Evolutionary conservation across 64 coral and sea anemone species (phyloP), one percentile per base, ranked within the genome.

Genomic region (Actinia equina): DNA sequence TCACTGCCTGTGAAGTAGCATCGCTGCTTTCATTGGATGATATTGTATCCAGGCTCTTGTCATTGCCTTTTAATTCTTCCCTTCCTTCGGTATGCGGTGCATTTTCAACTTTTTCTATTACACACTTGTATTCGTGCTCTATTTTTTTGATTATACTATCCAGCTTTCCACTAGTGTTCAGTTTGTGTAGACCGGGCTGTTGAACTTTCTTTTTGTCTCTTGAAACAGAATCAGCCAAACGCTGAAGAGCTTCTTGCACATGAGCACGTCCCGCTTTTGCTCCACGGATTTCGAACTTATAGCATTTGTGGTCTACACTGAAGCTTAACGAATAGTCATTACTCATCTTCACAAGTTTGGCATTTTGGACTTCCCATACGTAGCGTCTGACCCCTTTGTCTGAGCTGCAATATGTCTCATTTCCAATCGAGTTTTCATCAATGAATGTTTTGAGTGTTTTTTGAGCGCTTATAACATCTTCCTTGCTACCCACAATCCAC

Each of bases 221-320:
- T 18, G 25, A 55, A 37, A 52, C 25, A 41, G 26, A 13, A 42
- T 9, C 44, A 1, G 45, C 49, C 7, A 83, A 59, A 25, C 14
- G 6, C 12, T 71, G 10, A 6, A 92, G 52, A 49, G 49, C 17
- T 22, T 26, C 49, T 56, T 5, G 14, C 7, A 30, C 60, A 42
- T 43, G 59, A 13, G 25, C 80, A 11, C 83, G 12, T 5, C 77
- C 85, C 27, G 44, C 77, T 57, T 87, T 87, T 20, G 51, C 76
- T 17, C 90, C 90, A 44, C 45, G 42, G 70, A 92, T 92, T 25
- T 59, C 41, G 82, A 87, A 83, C 46, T 83, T 60, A 6, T 92
- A 57, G 23, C 52, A 17, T 6, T 11, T 51, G 82, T 43, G 30
- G 14, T 17, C 79, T 15, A 11, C 44, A 20, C 41, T 46, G 52